Evolutionary conservation across 1,140 invertebrate genomes (phyloP), one percentile per base, ranked within the genome.

Genomic region (Bombus superbus): DNA sequence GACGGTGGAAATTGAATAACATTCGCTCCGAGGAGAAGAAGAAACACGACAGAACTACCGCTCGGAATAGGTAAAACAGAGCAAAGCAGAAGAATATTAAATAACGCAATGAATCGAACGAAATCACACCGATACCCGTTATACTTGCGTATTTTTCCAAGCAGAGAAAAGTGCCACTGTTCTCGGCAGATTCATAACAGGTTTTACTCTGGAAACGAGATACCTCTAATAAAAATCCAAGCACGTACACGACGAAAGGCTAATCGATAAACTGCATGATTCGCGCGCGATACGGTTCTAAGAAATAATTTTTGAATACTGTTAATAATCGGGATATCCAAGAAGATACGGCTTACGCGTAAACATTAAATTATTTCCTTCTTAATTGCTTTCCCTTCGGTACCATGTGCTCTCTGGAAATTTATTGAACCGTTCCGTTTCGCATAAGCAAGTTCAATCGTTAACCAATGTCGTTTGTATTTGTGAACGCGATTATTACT

Each of bases 181-280:
- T 38, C 47, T 53, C 47, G 10, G 35, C 6, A 35, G 35, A 76
- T 83, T 77, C 74, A 77, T 59, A 53, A 32, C 42, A 15, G 47
- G 8, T 83, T 69, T 69, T 64, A 77, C 47, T 77, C 76, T 69
- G 42, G 6, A 8, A 53, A 53, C 47, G 47, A 53, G 74, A 59
- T 79, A 79, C 25, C 40, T 53, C 40, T 35, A 42, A 84, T 84
- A 62, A 78, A 84, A 84, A 79, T 84, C 82, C 64, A 57, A n/a
- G 74, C 44, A 84, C 73, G 74, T 77, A 77, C 44, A 22, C 10
- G 28, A 38, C 9, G 73, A 47, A 84, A 35, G 38, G n/a, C 22
- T 47, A 47, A 82, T 82, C 80, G 71, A 82, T 82, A 74, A 81
- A 73, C 79, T 81, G 35, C 68, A 62, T 44, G 66, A 62, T 81